A percentile compares a stretch with the other conserved stretches of the same genome.
phyloP scores from a whole-genome alignment of 1,140 invertebrate species.

The Rhyacophila brunnea region DNA sequence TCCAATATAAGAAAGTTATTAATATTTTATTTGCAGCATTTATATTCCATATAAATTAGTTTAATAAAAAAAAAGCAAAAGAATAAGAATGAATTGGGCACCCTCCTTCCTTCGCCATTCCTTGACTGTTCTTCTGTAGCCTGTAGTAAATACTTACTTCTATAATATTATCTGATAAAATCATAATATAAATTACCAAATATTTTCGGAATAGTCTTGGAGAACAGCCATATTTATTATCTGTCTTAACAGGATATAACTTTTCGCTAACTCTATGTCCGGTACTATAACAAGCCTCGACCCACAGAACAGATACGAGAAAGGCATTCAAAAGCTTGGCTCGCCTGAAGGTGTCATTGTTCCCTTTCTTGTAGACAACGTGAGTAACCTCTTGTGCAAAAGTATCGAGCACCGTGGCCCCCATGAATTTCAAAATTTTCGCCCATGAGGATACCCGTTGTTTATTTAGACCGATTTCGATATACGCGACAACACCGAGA shows the following conservation, averaged over 20 bases:
- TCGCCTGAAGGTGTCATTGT: conserved; percentile 41
- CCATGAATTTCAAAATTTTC: conserved; percentile 42
- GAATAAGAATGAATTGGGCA: too few relatives aligned
- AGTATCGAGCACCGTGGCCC: conserved; percentile 43
- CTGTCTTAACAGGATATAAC: conserved; percentile 27
- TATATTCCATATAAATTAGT: too few relatives aligned
- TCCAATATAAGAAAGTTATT: too few relatives aligned
- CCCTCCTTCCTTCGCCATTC: too few relatives aligned
- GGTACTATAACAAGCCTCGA: conserved; percentile 39
- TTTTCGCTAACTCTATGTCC: conserved; percentile 29
- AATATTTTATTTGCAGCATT: too few relatives aligned
- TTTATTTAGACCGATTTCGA: conserved; percentile 46
- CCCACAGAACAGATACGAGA: conserved; percentile 45
- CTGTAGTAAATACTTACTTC: too few relatives aligned
- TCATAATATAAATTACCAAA: conserved; percentile 33
- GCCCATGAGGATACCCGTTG: conserved; percentile 43
- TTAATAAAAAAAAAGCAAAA: too few relatives aligned
- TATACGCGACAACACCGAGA: conserved; percentile 46
- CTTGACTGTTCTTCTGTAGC: too few relatives aligned
- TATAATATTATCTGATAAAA: too few relatives aligned
- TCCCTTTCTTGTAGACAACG: conserved; percentile 50
- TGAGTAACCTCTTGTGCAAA: conserved; percentile 48
- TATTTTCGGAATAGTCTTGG: conserved; percentile 28
- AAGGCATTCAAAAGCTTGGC: conserved; percentile 43
- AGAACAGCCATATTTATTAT: conserved; percentile 29